Base-by-base conservation (phyloP, 2,797 vertebrate species). In the Eleutherodactylus coqui region DNA sequence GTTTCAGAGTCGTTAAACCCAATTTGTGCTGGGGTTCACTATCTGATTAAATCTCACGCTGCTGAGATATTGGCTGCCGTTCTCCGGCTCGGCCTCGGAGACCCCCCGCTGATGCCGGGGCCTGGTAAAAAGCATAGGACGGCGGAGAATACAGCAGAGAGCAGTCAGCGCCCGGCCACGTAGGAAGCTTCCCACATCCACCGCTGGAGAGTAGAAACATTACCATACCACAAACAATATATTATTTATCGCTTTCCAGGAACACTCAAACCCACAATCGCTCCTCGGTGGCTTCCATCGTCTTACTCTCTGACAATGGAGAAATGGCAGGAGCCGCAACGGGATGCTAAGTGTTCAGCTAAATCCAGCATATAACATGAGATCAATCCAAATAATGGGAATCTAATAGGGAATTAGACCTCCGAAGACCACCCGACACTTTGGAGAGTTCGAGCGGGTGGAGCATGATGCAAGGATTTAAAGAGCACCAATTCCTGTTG, bases 161-260 rank as follows among this genome's bases (percentile, higher is more conserved):
- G 64, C 64, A 38, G 64, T 69, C 38, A 38, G 24, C 38, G 64
- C 6, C 1, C 32, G 64, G 34, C 32, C 64, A 9, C 17, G 64
- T 36, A 16, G 27, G 69, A 72, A 9, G 69, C 38, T n/a, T 70
- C 67, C 34, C 64, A 7, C 64, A 64, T 34, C 62, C 62, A 27
- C 62, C 62, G 75, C 32, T 34, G 14, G 13, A 58, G 51, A 58
- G 58, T 14, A 38, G 51, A 58, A 58, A 55, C 49, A 55, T 78
- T 38, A 58, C 13, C n/a, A 8, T 17, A 53, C 19, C n/a, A 14
- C 36, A 45, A 32, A 79, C 77, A 80, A 80, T 80, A 67, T 64
- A 80, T 80, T 80, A 80, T 67, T 67, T 64, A 49, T 49, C 60
- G 7, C 38, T 62, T 45, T 79, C 77, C 77, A 79, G 77, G 77